Base-by-base conservation (phyloP, 2,113 vertebrate species). In the Sander vitreus region DNA sequence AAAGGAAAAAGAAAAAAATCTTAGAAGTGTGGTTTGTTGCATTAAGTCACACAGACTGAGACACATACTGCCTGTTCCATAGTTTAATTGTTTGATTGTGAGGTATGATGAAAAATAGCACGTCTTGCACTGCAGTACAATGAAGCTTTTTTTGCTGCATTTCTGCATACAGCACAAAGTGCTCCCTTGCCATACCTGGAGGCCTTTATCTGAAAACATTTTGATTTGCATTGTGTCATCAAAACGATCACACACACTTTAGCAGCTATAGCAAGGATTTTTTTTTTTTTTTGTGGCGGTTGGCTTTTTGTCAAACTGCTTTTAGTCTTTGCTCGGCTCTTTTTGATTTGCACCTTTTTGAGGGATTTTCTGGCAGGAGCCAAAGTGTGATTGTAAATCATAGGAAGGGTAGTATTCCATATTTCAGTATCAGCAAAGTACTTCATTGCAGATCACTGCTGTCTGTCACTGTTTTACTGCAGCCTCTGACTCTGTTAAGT, bases 181-280 rank as follows among this genome's bases (percentile, higher is more conserved):
- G 64, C 57, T 86, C 72, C 19, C 9, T 6, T 18, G 51, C 36
- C 14, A 39, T 51, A 70, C 82, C 76, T 58, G 51, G 25, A 59
- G 85, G 78, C 70, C 64, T 72, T 73, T 67, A 53, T 64, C 72
- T 73, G 16, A 81, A 68, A 62, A 27, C 43, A 53, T 86, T 84
- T 91, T 69, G 71, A 93, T 88, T 90, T 74, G 13, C 43, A 77
- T 88, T 76, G 62, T 88, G 45, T 69, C 85, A 27, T 67, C 68
- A 71, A 76, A 71, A 69, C 16, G 45, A 77, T 88, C 82, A 68
- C 59, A 75, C 58, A 23, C 36, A 23, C 54, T 47, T 64, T 6
- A 50, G 45, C 58, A 76, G 68, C 80, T 58, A 39, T 62, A 51
- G 69, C 60, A 39, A 18, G 48, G 15, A 30, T 58, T 73, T 23